Percentiles rank a stretch among this genome's conserved stretches.
Conservation (phyloP, 2,113 vertebrate species). For the Rhinolophus ferrumequinum region DNA sequence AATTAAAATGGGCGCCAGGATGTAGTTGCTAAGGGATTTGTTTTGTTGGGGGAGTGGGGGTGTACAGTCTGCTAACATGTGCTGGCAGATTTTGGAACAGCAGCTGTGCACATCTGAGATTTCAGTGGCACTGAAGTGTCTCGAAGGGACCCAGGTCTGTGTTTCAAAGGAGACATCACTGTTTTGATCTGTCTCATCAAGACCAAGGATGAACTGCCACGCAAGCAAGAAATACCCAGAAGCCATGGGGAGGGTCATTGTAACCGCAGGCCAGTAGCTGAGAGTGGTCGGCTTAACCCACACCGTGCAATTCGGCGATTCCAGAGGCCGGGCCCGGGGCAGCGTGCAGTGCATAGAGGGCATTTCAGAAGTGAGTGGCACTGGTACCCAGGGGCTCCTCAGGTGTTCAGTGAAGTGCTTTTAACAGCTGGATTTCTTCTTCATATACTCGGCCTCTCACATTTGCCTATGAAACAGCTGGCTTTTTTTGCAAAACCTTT, state of each 20-base stretch:
- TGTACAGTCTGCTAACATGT: constrained; percentile 79
- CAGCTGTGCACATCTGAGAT: constrained; percentile 72
- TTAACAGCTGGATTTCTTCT: neutral
- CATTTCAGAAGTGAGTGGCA: neutral
- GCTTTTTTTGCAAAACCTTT: neutral
- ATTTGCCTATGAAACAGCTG: rapidly evolving
- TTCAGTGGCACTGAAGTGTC: constrained; percentile 67
- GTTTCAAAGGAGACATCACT: constrained; percentile 76
- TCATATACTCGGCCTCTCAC: rapidly evolving
- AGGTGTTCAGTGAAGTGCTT: neutral
- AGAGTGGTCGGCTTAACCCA: neutral
- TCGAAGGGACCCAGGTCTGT: constrained; percentile 68
- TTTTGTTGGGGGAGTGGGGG: constrained; percentile 63
- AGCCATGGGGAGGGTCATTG: constrained; percentile 69
- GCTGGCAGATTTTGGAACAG: constrained; percentile 77
- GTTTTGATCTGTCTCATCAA: constrained; percentile 62
- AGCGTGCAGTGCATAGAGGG: neutral
- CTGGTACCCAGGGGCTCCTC: neutral
- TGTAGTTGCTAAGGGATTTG: constrained; percentile 85
- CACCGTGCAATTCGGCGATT: too few species aligned
- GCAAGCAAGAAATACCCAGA: constrained; percentile 52
- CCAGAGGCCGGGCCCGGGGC: neutral
- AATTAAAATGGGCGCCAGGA: constrained; percentile 81
- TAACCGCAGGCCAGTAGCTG: neutral
- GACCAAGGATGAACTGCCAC: constrained; percentile 72